Conservation (phyloP, 2,888 invertebrate species). For the Thecocarcelia acutangulata region DNA sequence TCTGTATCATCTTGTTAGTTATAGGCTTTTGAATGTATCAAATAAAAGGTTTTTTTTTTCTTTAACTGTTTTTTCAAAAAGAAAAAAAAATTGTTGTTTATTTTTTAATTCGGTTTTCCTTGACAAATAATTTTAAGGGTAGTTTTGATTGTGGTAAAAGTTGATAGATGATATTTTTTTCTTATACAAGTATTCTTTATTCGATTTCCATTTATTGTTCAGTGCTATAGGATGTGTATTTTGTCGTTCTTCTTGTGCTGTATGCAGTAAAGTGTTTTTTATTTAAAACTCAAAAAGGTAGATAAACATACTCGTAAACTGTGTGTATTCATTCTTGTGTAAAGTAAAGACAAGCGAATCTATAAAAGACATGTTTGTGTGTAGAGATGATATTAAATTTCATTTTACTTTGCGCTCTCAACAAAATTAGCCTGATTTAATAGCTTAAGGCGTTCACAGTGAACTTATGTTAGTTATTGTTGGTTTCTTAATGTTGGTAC, state of each 20-base stretch:
- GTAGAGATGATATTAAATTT: conserved; percentile 53
- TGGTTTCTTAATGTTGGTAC: conserved; percentile 1
- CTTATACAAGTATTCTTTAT: no score
- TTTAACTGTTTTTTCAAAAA: conserved; percentile 35
- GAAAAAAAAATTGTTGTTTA: neutral
- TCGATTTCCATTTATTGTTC: conserved; percentile 20
- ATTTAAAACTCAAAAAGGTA: conserved; percentile 44
- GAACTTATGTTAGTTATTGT: neutral
- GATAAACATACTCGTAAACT: conserved; percentile 40
- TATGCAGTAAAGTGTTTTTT: conserved; percentile 18
- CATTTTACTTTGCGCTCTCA: conserved; percentile 45
- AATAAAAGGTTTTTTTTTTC: conserved; percentile 42
- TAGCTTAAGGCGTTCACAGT: conserved; percentile 28
- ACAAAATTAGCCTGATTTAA: conserved; percentile 52
- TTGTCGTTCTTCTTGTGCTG: neutral
- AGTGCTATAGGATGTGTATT: conserved; percentile 42
- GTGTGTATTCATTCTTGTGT: conserved; percentile 5
- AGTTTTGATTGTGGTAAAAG: conserved; percentile 66
- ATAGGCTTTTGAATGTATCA: conserved; percentile 44
- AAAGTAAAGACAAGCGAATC: conserved; percentile 7
- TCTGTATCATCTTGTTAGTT: conserved; percentile 12
- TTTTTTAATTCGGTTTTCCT: conserved; percentile 50
- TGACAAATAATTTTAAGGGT: conserved; percentile 61
- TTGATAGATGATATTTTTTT: conserved; percentile 59
- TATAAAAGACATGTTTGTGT: neutral